Base-by-base conservation (phyloP, 2,113 vertebrate genomes). In the Hydrolagus affinis region DNA sequence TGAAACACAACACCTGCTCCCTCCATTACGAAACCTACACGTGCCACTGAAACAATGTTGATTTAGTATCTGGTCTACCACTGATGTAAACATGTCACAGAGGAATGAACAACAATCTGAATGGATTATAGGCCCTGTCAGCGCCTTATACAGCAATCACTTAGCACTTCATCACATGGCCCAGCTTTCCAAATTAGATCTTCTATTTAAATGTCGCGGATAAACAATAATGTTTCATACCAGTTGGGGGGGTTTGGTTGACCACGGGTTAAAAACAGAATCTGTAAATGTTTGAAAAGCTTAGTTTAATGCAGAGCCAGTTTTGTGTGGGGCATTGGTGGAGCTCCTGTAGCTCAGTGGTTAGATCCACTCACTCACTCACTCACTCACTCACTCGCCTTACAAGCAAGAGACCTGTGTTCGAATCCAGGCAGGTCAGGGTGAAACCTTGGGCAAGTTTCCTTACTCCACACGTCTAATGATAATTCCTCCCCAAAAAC, bases 101-200 rank as follows among this genome's bases (percentile, higher is more conserved):
- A 83, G 62, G 78, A 83, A 83, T 83, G 78, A 83, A 83, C 78
- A 83, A 83, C 78, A 83, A 83, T 83, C 78, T 83, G 78, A 83
- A 83, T 83, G 78, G 78, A 83, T 83, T 83, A 83, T 83, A 83
- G 78, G 78, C 78, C n/a, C 78, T 83, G 78, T 83, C 78, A 83
- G 78, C 78, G 66, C 78, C 66, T 83, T 83, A 83, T 83, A 66
- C 62, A 32, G 78, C 60, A 83, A 83, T 83, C 78, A 66, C 78
- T 83, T 83, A 83, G 78, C 78, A 83, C 62, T 83, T 83, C 78
- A 83, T 83, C 78, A 83, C 78, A 28, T 68, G 66, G 62, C 10
- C 28, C 78, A 83, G 78, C 59, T 83, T 66, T 83, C 78, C 78
- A 83, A 83, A 83, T 83, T 83, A 83, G 78, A 83, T 83, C 78